Evolutionary conservation across 1,140 invertebrate species (phyloP), one percentile per base, ranked within the genome.

Genomic region (Drosophila sproati): DNA sequence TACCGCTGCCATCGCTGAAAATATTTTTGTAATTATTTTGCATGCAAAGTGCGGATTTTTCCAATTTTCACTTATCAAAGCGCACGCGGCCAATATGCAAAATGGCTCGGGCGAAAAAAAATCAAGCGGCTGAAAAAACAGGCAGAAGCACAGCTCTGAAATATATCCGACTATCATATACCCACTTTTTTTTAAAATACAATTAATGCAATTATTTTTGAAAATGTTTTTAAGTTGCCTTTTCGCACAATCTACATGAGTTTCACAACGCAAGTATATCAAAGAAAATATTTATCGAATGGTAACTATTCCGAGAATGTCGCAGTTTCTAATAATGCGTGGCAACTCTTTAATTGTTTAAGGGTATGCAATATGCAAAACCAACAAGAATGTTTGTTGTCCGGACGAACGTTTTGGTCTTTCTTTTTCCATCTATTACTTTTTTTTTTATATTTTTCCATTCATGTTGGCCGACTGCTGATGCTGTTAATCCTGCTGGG

Each of bases 21-120:
- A 89, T 85, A 89, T 89, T 88, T 89, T 88, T 70, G 85, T 87
- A 88, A 88, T 87, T 87, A 88, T 87, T 87, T 88, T 89, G 80
- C 83, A 87, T 88, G 85, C 85, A 89, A 80, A 89, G 85, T 81
- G 85, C 88, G 85, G 79, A 87, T 89, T 89, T 88, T 89, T 89
- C 85, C 85, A 89, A 89, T 89, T 89, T 89, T 89, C 85, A 89
- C 85, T 89, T 89, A 89, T 89, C 85, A 89, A 90, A 89, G 85
- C 85, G 71, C 83, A 80, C 83, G 72, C 67, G 85, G 85, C 69
- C 83, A 89, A 88, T 83, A 89, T 88, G 83, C 82, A 87, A 79
- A 87, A 87, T 60, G 52, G 34, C 37, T 10, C 43, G 50, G 61
- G 37, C 0, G 57, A 68, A 64, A 50, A 10, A 52, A 47, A 34